Evolutionary conservation across 2,113 vertebrate genomes (phyloP).

Genomic region (Labeo catla): DNA sequence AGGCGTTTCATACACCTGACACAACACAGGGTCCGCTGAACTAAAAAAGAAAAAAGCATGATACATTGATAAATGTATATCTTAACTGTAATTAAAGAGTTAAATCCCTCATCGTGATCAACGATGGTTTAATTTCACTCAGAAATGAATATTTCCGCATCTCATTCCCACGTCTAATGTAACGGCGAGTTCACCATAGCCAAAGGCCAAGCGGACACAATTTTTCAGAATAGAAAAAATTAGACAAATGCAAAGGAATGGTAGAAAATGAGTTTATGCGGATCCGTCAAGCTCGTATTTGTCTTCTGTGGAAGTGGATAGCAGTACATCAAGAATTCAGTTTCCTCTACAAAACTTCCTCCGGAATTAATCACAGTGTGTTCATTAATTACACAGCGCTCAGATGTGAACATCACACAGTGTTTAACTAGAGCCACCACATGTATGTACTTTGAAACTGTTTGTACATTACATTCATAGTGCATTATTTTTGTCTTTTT

Average conservation of each 20-base stretch:
- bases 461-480: not conserved
- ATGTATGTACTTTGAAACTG: not conserved
- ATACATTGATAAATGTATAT: not conserved
- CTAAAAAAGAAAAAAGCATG: not conserved
- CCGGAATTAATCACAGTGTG: not conserved
- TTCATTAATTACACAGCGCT: slow-evolving; percentile 6
- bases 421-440: not conserved
- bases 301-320: slow-evolving; percentile 13
- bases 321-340: slow-evolving; percentile 10
- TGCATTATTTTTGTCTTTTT: not conserved
- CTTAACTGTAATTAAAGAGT: not conserved
- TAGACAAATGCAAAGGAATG: not conserved
- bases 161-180: not conserved
- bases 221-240: slow-evolving; percentile 22
- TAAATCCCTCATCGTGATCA: slow-evolving; percentile 21
- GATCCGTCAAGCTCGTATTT: not conserved
- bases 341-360: slow-evolving; percentile 7
- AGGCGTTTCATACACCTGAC: not conserved
- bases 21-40: not conserved
- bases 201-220: slow-evolving; percentile 14
- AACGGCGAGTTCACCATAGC: not conserved
- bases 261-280: slow-evolving; percentile 13
- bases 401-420: not conserved
- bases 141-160: slow-evolving; percentile 17
- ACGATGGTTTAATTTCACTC: slow-evolving; percentile 22